Evolutionary conservation across 2,888 invertebrate species (phyloP).

Genomic region (Stegophylla sp.): DNA sequence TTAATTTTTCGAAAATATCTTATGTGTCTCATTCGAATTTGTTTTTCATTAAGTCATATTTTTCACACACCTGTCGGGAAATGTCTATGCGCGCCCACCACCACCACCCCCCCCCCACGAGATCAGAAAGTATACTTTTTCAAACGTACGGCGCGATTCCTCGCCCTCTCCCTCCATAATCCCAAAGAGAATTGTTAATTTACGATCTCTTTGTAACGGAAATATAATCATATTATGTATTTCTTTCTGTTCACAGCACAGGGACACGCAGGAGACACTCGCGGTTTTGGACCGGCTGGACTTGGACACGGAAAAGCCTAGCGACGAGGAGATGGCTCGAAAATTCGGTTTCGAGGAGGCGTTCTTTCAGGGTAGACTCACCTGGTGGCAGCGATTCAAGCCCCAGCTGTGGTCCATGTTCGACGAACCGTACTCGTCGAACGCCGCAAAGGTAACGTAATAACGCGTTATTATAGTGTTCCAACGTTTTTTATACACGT

Average conservation of each 20-base stretch:
- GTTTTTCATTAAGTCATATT: too few relatives aligned
- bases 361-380: slow-evolving; percentile 86
- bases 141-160: too few relatives aligned
- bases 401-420: slow-evolving; percentile 99
- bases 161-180: too few relatives aligned
- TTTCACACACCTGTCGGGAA: too few relatives aligned
- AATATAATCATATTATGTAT: not conserved
- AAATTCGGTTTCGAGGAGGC: slow-evolving; percentile 97
- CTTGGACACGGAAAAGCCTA: slow-evolving; percentile 96
- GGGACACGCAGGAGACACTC: slow-evolving; percentile 98
- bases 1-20: too few relatives aligned
- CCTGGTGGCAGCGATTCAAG: slow-evolving; percentile 96
- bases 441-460: slow-evolving; percentile 85
- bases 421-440: slow-evolving; percentile 98
- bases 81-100: too few relatives aligned
- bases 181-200: not conserved
- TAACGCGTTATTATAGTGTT: too few relatives aligned
- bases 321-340: slow-evolving; percentile 95
- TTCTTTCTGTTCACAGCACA: slow-evolving; percentile 72
- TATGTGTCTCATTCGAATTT: too few relatives aligned
- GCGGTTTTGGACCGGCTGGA: slow-evolving; percentile 96
- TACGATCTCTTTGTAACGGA: too few relatives aligned
- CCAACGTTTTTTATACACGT: too few relatives aligned
- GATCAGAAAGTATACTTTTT: not conserved
- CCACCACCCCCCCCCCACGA: too few relatives aligned